Percentiles rank a stretch among this genome's conserved stretches.
These are phyloP conservation scores for Fukomys damarensis DNA, from an alignment of 2,113 vertebrate species.

Conservation along the genomic window DNA sequence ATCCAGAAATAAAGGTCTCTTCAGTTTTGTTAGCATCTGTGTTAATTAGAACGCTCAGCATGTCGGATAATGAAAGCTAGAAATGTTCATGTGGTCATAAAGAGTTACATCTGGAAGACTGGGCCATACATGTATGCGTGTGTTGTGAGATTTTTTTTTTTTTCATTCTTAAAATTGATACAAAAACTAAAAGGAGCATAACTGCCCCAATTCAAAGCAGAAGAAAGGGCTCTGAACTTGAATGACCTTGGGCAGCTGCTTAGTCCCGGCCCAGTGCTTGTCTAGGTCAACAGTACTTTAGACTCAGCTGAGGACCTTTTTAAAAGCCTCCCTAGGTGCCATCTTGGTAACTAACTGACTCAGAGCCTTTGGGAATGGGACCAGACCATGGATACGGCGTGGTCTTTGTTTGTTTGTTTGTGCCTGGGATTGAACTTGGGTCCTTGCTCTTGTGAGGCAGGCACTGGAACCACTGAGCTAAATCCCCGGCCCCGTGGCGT, in stretches of 20 bases:
- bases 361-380: neutral
- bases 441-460: no score
- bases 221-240: neutral
- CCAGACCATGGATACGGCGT: fast-evolving
- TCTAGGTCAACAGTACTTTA: fast-evolving
- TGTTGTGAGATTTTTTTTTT: neutral
- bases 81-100: neutral
- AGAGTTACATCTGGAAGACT: neutral
- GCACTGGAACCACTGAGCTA: no score
- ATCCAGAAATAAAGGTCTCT: neutral
- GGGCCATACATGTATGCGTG: neutral
- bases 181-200: neutral
- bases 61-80: neutral
- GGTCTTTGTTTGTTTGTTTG: no score
- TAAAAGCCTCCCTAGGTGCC: neutral
- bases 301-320: neutral
- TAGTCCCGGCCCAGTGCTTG: no score
- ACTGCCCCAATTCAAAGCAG: neutral
- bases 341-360: neutral
- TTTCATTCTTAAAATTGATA: neutral
- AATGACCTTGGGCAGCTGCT: neutral
- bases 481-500: no score
- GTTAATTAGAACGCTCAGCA: neutral
- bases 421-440: no score
- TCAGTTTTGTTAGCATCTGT: neutral